Evolutionary conservation across 2,888 invertebrate genomes (phyloP).

Genomic region (Hypselothyrea guttata): DNA sequence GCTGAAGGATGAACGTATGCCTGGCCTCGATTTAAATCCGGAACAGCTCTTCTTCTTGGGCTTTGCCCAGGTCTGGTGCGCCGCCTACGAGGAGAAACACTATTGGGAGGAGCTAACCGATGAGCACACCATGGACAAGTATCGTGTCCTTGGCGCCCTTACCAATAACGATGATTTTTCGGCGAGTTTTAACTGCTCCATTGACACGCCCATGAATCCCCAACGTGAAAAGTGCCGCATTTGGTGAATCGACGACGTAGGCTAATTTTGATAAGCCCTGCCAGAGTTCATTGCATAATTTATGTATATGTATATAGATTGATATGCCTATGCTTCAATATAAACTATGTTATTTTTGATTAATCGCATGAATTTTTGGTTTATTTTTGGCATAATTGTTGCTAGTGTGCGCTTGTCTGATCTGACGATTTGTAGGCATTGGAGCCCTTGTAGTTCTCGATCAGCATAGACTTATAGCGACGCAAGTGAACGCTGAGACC

Average conservation of each 20-base stretch:
- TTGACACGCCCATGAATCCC: conserved; percentile 77
- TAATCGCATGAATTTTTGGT: not conserved
- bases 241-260: conserved; percentile 61
- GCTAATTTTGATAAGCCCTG: conserved; percentile 33
- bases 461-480: conserved; percentile 87
- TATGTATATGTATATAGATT: not conserved
- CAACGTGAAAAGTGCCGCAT: conserved; percentile 66
- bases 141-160: conserved; percentile 76
- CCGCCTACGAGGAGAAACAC: conserved; percentile 73
- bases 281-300: conserved; percentile 13
- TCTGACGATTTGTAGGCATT: conserved; percentile 80
- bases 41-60: conserved; percentile 80
- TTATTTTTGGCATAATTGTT: not conserved
- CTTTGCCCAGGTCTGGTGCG: conserved; percentile 79
- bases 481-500: conserved; percentile 85
- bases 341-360: not conserved
- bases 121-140: conserved; percentile 78
- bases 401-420: conserved; percentile 82
- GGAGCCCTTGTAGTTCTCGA: conserved; percentile 87
- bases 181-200: conserved; percentile 67
- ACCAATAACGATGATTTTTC: conserved; percentile 78
- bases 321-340: conserved; percentile 11
- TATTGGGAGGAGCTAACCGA: conserved; percentile 76
- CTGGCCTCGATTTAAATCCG: conserved; percentile 75
- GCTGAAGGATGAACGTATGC: conserved; percentile 70